Percentiles rank a stretch among this genome's conserved stretches.
These are phyloP conservation scores for Psammodynastes pulverulentus DNA, from an alignment of 2,113 vertebrate species.

Conservation along the genomic window DNA sequence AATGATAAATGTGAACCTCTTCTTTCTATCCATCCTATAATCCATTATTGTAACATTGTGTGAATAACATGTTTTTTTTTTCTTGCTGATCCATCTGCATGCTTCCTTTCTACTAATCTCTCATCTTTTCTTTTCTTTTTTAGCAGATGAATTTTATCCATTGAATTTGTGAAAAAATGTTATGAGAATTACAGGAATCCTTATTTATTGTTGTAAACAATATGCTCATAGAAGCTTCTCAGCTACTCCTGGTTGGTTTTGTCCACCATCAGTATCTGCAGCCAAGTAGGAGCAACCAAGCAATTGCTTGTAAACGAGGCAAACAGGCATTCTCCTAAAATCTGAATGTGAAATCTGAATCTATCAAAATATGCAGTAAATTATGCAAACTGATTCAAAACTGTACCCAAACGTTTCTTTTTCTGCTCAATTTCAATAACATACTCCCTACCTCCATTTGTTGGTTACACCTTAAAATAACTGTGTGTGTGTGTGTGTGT, in stretches of 20 bases:
- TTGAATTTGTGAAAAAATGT: background rate
- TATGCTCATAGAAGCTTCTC: background rate
- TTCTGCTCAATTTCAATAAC: too few species aligned
- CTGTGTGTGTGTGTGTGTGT: too few species aligned
- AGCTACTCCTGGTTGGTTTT: background rate
- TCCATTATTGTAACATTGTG: background rate
- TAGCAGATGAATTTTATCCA: background rate
- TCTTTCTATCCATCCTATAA: background rate
- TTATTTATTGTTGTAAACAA: background rate
- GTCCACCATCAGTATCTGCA: background rate
- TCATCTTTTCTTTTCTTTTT: background rate
- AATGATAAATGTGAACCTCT: background rate
- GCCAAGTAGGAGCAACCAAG: background rate
- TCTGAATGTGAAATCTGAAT: too few species aligned
- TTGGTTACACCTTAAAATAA: too few species aligned
- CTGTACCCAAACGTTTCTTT: too few species aligned
- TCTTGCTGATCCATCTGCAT: background rate
- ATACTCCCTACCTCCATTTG: too few species aligned
- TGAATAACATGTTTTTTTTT: background rate
- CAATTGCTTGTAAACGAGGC: background rate
- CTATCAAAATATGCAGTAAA: too few species aligned
- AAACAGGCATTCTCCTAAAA: background rate
- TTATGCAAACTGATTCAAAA: too few species aligned
- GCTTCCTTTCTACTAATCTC: background rate
- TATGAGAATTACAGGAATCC: background rate